phyloP scores from a whole-genome alignment of 2,113 vertebrate species.

The Zapus hudsonius region DNA sequence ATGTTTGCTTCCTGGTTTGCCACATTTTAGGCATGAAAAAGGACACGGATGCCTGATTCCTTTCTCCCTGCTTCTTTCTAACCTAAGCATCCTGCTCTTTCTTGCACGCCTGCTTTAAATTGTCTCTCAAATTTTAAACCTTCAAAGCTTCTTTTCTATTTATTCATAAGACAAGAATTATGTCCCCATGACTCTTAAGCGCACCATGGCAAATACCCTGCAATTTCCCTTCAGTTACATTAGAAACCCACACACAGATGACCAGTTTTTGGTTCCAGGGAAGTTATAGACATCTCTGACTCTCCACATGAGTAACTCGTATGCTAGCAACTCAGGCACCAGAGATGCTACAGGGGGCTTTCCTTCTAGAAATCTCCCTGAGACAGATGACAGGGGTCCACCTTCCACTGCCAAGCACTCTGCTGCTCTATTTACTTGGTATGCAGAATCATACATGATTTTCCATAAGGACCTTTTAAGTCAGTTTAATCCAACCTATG shows the following conservation, averaged over 20 bases:
- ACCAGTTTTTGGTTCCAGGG: neutral
- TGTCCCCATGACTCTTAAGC: neutral
- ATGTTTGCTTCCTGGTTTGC: neutral
- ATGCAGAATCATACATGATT: neutral
- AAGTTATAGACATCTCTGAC: neutral
- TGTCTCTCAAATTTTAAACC: neutral
- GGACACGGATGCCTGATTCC: neutral
- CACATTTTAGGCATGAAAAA: neutral
- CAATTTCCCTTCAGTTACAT: neutral
- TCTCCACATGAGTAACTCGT: neutral
- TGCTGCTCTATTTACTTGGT: neutral
- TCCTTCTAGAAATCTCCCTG: neutral
- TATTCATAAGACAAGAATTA: neutral
- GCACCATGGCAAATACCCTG: accelerated
- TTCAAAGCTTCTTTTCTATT: neutral
- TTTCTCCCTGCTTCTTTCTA: neutral
- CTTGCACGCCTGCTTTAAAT: neutral
- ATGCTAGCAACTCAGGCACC: too few relatives aligned
- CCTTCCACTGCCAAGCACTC: neutral
- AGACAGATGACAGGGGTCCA: neutral
- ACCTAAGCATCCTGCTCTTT: neutral
- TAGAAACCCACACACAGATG: neutral
- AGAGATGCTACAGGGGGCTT: neutral
- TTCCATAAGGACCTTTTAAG: neutral
- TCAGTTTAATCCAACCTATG: neutral